Conservation (phyloP, 2,797 vertebrate genomes). For the Acanthopagrus latus region DNA sequence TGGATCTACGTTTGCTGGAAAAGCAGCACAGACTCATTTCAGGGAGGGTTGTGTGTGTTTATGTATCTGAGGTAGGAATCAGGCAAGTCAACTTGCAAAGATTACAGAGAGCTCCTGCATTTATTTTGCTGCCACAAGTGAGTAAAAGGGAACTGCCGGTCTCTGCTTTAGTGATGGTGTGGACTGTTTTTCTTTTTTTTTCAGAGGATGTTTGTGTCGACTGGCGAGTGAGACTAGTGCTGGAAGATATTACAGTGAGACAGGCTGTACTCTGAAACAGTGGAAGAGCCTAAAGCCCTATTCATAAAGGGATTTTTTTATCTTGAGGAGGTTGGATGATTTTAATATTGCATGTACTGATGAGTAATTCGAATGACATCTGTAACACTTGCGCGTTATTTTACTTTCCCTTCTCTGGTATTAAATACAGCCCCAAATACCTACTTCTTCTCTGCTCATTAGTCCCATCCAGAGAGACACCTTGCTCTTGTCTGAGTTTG, state of each 20-base stretch:
- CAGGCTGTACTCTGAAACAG: conserved; percentile 31
- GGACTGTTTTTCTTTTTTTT: conserved; percentile 49
- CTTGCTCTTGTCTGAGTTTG: not conserved
- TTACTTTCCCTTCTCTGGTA: not conserved
- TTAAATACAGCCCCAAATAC: conserved; percentile 22
- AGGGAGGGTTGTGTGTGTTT: conserved; percentile 27
- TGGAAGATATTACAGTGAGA: conserved; percentile 35
- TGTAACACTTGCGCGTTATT: not conserved
- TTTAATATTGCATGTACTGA: conserved; percentile 46
- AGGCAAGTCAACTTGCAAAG: conserved; percentile 44
- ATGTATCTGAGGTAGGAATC: conserved; percentile 48
- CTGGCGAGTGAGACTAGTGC: conserved; percentile 29
- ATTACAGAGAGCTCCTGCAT: conserved; percentile 57
- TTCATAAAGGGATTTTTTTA: conserved; percentile 38
- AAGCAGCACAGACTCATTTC: conserved; percentile 28
- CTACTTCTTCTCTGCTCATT: conserved; percentile 12
- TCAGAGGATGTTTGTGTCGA: conserved; percentile 48
- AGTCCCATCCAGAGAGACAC: not conserved
- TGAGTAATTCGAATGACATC: conserved; percentile 45
- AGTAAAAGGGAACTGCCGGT: conserved; percentile 54
- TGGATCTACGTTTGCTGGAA: conserved; percentile 27
- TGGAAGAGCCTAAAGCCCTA: conserved; percentile 26
- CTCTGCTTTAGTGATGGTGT: conserved; percentile 32
- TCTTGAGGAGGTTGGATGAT: conserved; percentile 26
- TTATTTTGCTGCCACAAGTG: conserved; percentile 59